Percentiles rank a stretch among this genome's conserved stretches.
phyloP scores from a whole-genome alignment of 2,113 vertebrate genomes.

The Megaptera novaeangliae region DNA sequence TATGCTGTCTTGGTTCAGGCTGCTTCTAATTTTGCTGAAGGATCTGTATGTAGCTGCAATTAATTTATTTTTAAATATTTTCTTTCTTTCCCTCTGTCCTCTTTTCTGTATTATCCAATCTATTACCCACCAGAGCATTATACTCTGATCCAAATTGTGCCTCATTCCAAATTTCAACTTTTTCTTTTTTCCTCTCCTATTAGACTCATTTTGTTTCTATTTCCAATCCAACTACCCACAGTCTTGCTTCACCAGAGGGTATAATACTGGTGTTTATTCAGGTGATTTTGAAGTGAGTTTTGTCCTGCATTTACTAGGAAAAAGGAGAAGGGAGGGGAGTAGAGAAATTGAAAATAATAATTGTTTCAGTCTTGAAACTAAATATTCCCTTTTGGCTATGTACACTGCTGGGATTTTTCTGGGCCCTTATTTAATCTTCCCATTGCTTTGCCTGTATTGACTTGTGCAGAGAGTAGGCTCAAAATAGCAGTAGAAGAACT shows the following conservation, averaged over 20 bases:
- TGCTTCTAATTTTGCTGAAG: constrained; percentile 62
- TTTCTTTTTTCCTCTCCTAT: background rate
- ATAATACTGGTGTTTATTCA: constrained; percentile 19
- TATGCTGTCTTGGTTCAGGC: constrained; percentile 26
- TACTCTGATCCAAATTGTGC: background rate
- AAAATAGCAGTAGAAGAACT: background rate
- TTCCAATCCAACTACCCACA: constrained; percentile 14
- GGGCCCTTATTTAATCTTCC: background rate
- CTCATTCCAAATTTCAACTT: constrained; percentile 27
- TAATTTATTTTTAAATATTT: constrained; percentile 62
- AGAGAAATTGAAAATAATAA: constrained; percentile 41
- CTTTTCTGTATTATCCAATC: constrained; percentile 32
- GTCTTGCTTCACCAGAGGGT: background rate
- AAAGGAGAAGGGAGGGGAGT: background rate
- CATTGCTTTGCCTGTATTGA: background rate
- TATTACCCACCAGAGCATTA: constrained; percentile 26
- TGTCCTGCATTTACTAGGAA: background rate
- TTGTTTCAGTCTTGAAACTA: constrained; percentile 8
- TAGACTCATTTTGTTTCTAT: constrained; percentile 34
- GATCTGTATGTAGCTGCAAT: constrained; percentile 44
- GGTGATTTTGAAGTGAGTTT: constrained; percentile 45
- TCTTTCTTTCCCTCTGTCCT: constrained; percentile 43
- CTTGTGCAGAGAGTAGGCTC: background rate
- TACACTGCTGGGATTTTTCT: background rate
- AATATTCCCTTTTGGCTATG: background rate